Evolutionary conservation across 2,888 invertebrate genomes (phyloP).

Genomic region (Eristalis tenax): DNA sequence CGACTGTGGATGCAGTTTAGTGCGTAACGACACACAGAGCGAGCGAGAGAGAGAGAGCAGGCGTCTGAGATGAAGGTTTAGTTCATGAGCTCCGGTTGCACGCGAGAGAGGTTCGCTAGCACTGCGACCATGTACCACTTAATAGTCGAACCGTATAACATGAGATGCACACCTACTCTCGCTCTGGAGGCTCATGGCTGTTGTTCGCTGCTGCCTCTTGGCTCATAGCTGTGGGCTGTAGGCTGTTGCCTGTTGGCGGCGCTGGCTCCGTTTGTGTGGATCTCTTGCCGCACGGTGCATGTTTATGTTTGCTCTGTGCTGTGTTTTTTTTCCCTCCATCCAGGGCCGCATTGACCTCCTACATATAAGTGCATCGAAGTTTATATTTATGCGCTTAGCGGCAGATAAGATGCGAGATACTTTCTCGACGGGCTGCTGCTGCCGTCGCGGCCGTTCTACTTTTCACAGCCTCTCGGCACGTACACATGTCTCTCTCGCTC

Average conservation of each 20-base stretch:
- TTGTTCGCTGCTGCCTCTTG: neutral
- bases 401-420: slow-evolving; percentile 43
- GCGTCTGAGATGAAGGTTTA: slow-evolving; percentile 60
- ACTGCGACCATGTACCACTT: slow-evolving; percentile 68
- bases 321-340: slow-evolving; percentile 41
- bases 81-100: slow-evolving; percentile 50
- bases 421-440: slow-evolving; percentile 36
- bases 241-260: neutral
- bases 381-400: slow-evolving; percentile 67
- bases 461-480: slow-evolving; percentile 15
- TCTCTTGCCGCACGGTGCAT: slow-evolving; percentile 38
- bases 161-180: slow-evolving; percentile 69
- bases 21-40: slow-evolving; percentile 27
- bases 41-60: slow-evolving; percentile 13
- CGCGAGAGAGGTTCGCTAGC: slow-evolving; percentile 41
- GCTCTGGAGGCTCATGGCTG: neutral
- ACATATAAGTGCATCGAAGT: slow-evolving; percentile 65
- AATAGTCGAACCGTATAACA: slow-evolving; percentile 65
- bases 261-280: neutral
- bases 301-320: slow-evolving; percentile 43
- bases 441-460: slow-evolving; percentile 55
- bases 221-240: neutral
- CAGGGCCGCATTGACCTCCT: slow-evolving; percentile 67
- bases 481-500: neutral
- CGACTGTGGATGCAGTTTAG: neutral